phyloP scores from a whole-genome alignment of 2,888 invertebrate species.

The Platycheirus rosarum region DNA sequence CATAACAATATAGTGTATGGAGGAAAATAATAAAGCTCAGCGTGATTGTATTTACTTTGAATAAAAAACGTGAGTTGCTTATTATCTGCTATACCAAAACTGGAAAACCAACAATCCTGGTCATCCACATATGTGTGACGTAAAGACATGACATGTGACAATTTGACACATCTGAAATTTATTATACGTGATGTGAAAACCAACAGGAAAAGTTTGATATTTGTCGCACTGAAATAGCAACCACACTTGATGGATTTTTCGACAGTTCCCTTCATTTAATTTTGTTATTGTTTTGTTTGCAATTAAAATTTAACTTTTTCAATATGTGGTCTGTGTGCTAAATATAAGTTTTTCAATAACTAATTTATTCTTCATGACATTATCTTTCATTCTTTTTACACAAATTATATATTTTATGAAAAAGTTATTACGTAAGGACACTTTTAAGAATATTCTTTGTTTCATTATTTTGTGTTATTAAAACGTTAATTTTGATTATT shows the following conservation, averaged over 20 bases:
- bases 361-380: too few relatives aligned
- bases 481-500: too few relatives aligned
- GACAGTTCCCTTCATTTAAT: too few relatives aligned
- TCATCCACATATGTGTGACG: slow-evolving; percentile 14
- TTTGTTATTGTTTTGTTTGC: too few relatives aligned
- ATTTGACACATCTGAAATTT: slow-evolving; percentile 25
- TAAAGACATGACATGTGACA: slow-evolving; percentile 18
- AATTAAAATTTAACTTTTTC: too few relatives aligned
- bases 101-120: neutral
- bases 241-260: neutral
- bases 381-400: too few relatives aligned
- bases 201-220: neutral
- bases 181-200: neutral
- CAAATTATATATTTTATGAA: too few relatives aligned
- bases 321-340: too few relatives aligned
- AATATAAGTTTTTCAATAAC: too few relatives aligned
- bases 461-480: too few relatives aligned
- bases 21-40: slow-evolving; percentile 40
- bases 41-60: neutral
- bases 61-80: slow-evolving; percentile 48
- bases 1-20: neutral
- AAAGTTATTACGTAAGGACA: too few relatives aligned
- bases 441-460: too few relatives aligned
- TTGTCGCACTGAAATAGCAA: neutral
- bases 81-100: neutral